Conservation (phyloP, 1,140 invertebrate species). For the Antheraea pernyi region DNA sequence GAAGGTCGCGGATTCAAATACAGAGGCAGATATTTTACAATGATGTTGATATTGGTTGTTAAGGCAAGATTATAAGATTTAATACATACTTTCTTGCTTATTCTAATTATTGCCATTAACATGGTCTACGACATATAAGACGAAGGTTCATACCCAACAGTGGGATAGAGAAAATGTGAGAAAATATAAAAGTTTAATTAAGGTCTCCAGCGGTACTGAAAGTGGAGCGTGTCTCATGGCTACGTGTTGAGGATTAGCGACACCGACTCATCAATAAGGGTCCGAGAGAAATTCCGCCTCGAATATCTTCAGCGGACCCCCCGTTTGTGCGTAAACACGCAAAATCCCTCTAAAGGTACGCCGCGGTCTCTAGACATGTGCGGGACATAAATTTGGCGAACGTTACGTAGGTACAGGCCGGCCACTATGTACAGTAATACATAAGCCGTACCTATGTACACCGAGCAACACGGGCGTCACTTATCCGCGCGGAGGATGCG, state of each 20-base stretch:
- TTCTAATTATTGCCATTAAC: no score
- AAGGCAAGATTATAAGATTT: no score
- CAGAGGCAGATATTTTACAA: no score
- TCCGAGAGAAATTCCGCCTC: constrained; percentile 68
- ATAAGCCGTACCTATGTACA: constrained; percentile 67
- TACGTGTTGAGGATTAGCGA: constrained; percentile 26
- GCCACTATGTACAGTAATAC: constrained; percentile 66
- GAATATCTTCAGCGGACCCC: constrained; percentile 63
- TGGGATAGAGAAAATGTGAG: not conserved
- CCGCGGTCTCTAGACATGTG: constrained; percentile 77
- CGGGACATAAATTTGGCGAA: constrained; percentile 78
- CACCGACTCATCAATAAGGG: constrained; percentile 67
- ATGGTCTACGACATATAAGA: no score
- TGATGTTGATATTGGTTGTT: no score
- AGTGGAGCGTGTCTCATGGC: not conserved
- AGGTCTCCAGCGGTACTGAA: not conserved
- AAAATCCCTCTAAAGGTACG: constrained; percentile 76
- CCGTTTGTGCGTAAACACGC: constrained; percentile 74
- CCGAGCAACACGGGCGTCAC: constrained; percentile 75
- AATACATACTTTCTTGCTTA: no score
- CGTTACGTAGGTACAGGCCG: constrained; percentile 72
- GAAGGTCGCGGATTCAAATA: no score
- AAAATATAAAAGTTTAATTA: not conserved
- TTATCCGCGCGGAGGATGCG: constrained; percentile 77
- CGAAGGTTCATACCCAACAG: not conserved